These are phyloP conservation scores for Tenthredo notha DNA, from an alignment of 2,888 invertebrate species.

Conservation along the genomic window DNA sequence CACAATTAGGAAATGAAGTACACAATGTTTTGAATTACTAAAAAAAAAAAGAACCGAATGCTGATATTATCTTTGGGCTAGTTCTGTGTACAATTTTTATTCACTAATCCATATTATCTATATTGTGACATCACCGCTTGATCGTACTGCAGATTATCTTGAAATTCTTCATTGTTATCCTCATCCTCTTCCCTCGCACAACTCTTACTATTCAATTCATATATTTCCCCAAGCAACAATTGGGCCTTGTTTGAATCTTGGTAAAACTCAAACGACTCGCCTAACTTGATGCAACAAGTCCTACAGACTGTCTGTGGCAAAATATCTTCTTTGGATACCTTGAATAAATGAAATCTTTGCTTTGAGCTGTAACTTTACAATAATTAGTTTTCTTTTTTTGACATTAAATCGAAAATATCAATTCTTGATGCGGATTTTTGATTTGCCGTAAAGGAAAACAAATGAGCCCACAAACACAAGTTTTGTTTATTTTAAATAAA, in stretches of 20 bases:
- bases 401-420: neutral
- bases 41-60: neutral
- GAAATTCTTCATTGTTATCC: slow-evolving; percentile 49
- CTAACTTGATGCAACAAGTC: slow-evolving; percentile 66
- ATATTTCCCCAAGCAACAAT: slow-evolving; percentile 64
- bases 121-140: slow-evolving; percentile 39
- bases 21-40: neutral
- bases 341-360: neutral
- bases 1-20: neutral
- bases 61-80: neutral
- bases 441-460: neutral
- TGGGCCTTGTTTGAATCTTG: slow-evolving; percentile 68
- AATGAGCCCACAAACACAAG: neutral
- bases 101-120: slow-evolving; percentile 48
- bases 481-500: neutral
- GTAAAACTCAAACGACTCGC: slow-evolving; percentile 68
- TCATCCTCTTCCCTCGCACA: slow-evolving; percentile 29
- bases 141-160: slow-evolving; percentile 54
- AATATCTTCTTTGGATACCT: slow-evolving; percentile 68
- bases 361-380: neutral
- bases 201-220: slow-evolving; percentile 56
- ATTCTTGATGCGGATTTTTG: neutral
- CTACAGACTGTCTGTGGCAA: slow-evolving; percentile 68
- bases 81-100: slow-evolving; percentile 50
- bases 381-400: neutral